phyloP scores from a whole-genome alignment of 2,888 invertebrate genomes.

The Hoplodrina blanda region DNA sequence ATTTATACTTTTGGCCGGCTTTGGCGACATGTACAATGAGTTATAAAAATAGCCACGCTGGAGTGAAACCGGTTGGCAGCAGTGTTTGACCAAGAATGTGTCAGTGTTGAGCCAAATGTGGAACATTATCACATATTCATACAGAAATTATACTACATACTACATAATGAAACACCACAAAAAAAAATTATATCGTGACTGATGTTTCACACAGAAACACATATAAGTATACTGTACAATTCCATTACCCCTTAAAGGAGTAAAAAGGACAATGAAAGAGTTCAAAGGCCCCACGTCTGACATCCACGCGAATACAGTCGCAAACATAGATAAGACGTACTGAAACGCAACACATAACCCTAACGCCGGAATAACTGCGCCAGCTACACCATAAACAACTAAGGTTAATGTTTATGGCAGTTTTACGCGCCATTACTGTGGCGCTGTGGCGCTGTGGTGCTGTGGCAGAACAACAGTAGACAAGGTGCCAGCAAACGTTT shows the following conservation, averaged over 20 bases:
- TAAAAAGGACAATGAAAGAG: not conserved
- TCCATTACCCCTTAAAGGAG: not conserved
- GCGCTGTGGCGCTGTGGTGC: not conserved
- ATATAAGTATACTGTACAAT: no score
- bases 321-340: not conserved
- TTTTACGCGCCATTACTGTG: constrained; percentile 2
- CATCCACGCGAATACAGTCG: not conserved
- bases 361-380: not conserved
- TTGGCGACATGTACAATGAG: not conserved
- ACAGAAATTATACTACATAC: no score
- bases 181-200: not conserved
- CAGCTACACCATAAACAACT: constrained; percentile 10
- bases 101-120: not conserved
- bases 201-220: not conserved
- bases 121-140: not conserved
- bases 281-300: no score
- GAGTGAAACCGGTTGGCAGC: not conserved
- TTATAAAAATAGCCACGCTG: not conserved
- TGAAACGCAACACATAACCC: constrained; percentile 1
- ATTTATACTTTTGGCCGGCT: constrained; percentile 10
- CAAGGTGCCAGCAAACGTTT: not conserved
- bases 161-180: no score
- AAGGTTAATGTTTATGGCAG: constrained; percentile 18
- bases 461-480: no score
- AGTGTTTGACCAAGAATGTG: not conserved